Evolutionary conservation across 2,888 invertebrate species (phyloP).

Genomic region (Camptogramma bilineatum): DNA sequence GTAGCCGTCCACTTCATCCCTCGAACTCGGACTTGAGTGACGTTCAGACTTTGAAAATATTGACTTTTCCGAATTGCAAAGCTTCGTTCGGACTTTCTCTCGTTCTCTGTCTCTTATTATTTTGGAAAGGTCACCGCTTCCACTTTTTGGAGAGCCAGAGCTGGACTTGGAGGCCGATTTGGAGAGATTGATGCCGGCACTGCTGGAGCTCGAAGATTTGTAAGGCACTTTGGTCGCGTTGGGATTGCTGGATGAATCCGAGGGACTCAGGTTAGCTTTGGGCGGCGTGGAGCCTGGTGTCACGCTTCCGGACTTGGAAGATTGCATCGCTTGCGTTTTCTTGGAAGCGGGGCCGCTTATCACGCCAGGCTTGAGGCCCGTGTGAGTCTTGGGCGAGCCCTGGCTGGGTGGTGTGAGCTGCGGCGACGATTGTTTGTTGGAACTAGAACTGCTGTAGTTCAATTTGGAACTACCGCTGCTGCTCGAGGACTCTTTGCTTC

Average conservation of each 20-base stretch:
- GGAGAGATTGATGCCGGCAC: conserved; percentile 75
- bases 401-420: conserved; percentile 82
- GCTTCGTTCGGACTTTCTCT: conserved; percentile 85
- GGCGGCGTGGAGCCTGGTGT: conserved; percentile 76
- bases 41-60: conserved; percentile 87
- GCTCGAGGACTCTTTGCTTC: conserved; percentile 88
- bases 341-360: conserved; percentile 95
- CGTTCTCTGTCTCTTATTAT: conserved; percentile 86
- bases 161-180: conserved; percentile 81
- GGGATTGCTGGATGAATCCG: conserved; percentile 65
- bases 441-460: conserved; percentile 75
- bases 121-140: conserved; percentile 84
- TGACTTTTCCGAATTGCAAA: conserved; percentile 87
- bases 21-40: conserved; percentile 88
- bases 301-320: conserved; percentile 72
- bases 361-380: conserved; percentile 93
- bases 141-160: conserved; percentile 87
- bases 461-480: conserved; percentile 75
- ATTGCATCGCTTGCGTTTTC: conserved; percentile 88
- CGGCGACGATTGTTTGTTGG: conserved; percentile 78
- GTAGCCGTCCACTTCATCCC: conserved; percentile 88
- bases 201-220: conserved; percentile 74
- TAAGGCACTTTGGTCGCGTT: conserved; percentile 79
- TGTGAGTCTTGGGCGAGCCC: conserved; percentile 92
- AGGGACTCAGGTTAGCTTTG: conserved; percentile 73